phyloP scores from a whole-genome alignment of 2,113 vertebrate genomes.

The Aegithalos caudatus region DNA sequence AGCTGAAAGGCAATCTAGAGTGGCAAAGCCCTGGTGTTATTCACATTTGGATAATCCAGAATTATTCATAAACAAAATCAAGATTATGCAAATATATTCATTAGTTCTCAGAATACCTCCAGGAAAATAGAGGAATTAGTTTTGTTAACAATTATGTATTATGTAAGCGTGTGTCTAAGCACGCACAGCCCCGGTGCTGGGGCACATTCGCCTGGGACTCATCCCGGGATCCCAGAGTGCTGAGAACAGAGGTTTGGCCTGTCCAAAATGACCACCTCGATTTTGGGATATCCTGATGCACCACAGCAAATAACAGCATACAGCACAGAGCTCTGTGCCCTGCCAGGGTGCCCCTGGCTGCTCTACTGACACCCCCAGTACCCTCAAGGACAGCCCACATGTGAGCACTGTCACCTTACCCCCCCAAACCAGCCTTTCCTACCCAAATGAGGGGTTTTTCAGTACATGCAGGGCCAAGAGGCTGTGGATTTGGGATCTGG shows the following conservation, averaged over 20 bases:
- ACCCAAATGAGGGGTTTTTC: not conserved
- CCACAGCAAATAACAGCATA: not conserved
- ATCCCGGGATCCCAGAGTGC: not conserved
- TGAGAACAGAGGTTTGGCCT: not conserved
- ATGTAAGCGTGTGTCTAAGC: not conserved
- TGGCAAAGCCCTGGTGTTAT: not conserved
- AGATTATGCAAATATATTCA: constrained; percentile 63
- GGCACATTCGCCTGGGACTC: rapidly evolving
- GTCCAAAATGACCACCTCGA: not conserved
- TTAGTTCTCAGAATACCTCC: constrained; percentile 41
- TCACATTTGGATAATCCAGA: constrained; percentile 45
- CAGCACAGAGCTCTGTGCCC: not conserved
- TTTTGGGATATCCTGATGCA: not conserved
- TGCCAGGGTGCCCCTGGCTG: not conserved
- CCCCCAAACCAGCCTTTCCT: not conserved
- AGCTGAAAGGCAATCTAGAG: constrained; percentile 4
- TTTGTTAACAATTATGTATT: constrained; percentile 38
- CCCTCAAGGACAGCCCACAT: rapidly evolving
- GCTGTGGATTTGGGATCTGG: not conserved
- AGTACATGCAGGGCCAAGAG: rapidly evolving
- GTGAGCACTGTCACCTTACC: not conserved
- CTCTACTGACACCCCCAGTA: not conserved
- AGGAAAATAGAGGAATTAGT: constrained; percentile 52
- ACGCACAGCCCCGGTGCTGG: not conserved
- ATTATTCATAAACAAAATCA: constrained; percentile 57